Conservation (phyloP, 2,113 vertebrate genomes). For the Numenius arquata region DNA sequence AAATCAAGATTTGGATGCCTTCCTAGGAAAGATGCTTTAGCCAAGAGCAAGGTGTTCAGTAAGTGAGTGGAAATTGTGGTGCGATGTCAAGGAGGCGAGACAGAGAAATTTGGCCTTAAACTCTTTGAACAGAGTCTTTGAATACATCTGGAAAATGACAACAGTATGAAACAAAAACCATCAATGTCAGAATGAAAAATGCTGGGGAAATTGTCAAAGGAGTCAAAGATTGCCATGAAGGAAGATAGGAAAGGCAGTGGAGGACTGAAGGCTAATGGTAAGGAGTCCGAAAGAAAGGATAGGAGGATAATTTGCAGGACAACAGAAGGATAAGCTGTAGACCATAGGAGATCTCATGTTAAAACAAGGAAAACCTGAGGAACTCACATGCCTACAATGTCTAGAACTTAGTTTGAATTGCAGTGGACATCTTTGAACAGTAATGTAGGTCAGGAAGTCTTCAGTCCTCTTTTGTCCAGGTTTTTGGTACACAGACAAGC, state of each 20-base stretch:
- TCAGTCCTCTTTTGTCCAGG: background rate
- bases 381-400: background rate
- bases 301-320: background rate
- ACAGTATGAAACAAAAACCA: background rate
- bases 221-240: background rate
- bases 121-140: background rate
- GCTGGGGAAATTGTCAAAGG: background rate
- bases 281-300: background rate
- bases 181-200: background rate
- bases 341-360: background rate
- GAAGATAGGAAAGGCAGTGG: background rate
- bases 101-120: background rate
- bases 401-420: background rate
- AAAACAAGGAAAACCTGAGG: background rate
- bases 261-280: background rate
- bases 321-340: background rate
- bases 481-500: background rate
- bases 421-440: background rate
- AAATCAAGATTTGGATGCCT: constrained; percentile 22
- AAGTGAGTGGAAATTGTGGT: background rate
- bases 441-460: background rate
- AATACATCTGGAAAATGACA: background rate
- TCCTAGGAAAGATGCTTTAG: constrained; percentile 13
- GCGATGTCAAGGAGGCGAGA: background rate
- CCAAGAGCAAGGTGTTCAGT: constrained; percentile 27